phyloP scores from a whole-genome alignment of 2,888 invertebrate species.

The Caenorhabditis drosophilae region DNA sequence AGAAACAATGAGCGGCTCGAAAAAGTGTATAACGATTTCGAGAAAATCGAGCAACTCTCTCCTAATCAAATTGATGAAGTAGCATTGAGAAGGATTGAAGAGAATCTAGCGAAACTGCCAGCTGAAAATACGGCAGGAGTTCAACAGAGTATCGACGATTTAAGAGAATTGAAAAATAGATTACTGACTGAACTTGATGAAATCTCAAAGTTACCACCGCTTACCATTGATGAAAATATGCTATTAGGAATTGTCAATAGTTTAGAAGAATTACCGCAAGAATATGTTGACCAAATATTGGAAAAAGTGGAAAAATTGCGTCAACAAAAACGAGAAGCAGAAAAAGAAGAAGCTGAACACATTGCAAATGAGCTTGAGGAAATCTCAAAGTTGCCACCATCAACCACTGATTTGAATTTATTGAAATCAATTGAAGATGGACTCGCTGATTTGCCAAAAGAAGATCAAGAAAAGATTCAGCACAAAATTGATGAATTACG shows the following conservation, averaged over 20 bases:
- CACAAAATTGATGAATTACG: conserved; percentile 12
- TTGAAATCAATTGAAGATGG: conserved; percentile 14
- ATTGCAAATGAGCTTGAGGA: conserved; percentile 13
- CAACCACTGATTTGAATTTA: conserved; percentile 21
- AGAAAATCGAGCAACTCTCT: background rate
- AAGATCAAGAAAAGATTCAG: conserved; percentile 10
- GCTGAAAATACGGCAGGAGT: conserved; percentile 3
- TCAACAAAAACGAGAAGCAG: conserved; percentile 1
- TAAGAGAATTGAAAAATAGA: background rate
- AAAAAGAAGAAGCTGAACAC: conserved; percentile 4
- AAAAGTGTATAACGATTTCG: background rate
- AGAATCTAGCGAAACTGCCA: conserved; percentile 5
- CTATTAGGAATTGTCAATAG: conserved; percentile 9
- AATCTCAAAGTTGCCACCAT: conserved; percentile 12
- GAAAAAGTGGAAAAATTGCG: conserved; percentile 17
- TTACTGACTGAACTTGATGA: conserved; percentile 7
- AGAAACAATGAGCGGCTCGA: background rate
- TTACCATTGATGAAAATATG: conserved; percentile 12
- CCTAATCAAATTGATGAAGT: background rate
- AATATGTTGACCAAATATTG: conserved; percentile 6
- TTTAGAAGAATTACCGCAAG: conserved; percentile 4
- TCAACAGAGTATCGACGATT: conserved; percentile 4
- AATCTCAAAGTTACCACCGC: conserved; percentile 9
- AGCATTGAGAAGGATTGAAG: conserved; percentile 9
- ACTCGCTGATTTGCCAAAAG: conserved; percentile 3